These are phyloP conservation scores for Loxodonta africana DNA, from an alignment of 2,113 vertebrate species.

Conservation along the genomic window DNA sequence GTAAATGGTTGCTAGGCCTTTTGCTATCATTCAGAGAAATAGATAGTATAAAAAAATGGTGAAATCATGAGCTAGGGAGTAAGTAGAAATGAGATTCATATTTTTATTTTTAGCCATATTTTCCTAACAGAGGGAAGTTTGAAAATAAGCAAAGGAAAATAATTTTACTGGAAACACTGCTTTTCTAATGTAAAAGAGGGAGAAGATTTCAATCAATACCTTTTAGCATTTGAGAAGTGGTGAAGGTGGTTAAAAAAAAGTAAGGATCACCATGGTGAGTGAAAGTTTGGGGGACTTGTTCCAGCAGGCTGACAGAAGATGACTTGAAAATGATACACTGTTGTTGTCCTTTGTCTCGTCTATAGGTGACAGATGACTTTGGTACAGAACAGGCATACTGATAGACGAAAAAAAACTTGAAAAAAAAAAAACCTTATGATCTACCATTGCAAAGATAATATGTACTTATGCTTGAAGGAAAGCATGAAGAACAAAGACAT, in stretches of 20 bases:
- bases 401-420: not conserved
- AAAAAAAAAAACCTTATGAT: not conserved
- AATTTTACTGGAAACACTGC: not conserved
- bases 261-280: not conserved
- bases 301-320: constrained; percentile 53
- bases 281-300: constrained; percentile 60
- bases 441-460: constrained; percentile 35
- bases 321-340: constrained; percentile 69
- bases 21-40: constrained; percentile 59
- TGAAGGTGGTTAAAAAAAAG: not conserved
- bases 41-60: constrained; percentile 34
- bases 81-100: not conserved
- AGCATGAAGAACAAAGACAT: not conserved
- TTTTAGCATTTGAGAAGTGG: constrained; percentile 45
- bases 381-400: constrained; percentile 6
- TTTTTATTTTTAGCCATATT: constrained; percentile 22
- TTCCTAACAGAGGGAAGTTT: constrained; percentile 34
- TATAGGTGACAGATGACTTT: constrained; percentile 59
- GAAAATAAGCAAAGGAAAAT: constrained; percentile 6
- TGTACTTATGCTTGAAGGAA: not conserved
- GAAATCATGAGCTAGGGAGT: not conserved
- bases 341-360: constrained; percentile 60
- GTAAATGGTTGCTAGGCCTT: constrained; percentile 49
- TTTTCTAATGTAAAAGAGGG: constrained; percentile 27
- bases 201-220: constrained; percentile 42